A percentile compares a stretch with the other conserved stretches of the same genome.
These are phyloP conservation scores for Python bivittatus DNA, from an alignment of 2,113 vertebrate species.

Conservation along the genomic window DNA sequence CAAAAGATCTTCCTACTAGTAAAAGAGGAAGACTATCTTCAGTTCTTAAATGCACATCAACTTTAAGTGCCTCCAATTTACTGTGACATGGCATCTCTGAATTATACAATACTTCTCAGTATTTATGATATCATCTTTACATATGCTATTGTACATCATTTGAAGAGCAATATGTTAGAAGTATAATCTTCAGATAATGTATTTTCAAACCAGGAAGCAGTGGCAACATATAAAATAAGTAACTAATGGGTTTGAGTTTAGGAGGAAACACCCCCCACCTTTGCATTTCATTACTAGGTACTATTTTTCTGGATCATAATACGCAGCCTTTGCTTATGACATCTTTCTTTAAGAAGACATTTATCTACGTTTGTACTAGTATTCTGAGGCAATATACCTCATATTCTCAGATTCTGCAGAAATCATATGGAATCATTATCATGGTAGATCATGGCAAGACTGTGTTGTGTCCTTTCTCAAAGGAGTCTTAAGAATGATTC, in stretches of 20 bases:
- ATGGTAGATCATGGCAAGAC: not conserved
- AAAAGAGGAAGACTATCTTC: not conserved
- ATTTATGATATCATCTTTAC: not conserved
- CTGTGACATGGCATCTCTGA: no score
- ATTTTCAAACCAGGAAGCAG: not conserved
- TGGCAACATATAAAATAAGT: not conserved
- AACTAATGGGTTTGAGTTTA: not conserved
- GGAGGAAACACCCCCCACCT: not conserved
- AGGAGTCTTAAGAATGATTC: not conserved
- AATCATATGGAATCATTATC: not conserved
- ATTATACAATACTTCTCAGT: not conserved
- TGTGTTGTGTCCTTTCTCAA: not conserved
- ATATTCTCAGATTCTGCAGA: not conserved
- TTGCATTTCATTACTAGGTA: not conserved
- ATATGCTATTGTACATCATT: not conserved
- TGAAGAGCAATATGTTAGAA: not conserved
- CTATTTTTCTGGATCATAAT: not conserved
- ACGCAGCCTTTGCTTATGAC: not conserved
- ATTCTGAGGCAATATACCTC: not conserved
- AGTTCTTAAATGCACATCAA: no score
- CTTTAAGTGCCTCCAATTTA: no score
- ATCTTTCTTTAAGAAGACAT: not conserved
- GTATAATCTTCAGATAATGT: not conserved
- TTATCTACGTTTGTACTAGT: not conserved
- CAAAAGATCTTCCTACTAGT: no score